These are phyloP conservation scores for Brachionus koreanus DNA, from an alignment of 1,140 invertebrate genomes.

Conservation along the genomic window DNA sequence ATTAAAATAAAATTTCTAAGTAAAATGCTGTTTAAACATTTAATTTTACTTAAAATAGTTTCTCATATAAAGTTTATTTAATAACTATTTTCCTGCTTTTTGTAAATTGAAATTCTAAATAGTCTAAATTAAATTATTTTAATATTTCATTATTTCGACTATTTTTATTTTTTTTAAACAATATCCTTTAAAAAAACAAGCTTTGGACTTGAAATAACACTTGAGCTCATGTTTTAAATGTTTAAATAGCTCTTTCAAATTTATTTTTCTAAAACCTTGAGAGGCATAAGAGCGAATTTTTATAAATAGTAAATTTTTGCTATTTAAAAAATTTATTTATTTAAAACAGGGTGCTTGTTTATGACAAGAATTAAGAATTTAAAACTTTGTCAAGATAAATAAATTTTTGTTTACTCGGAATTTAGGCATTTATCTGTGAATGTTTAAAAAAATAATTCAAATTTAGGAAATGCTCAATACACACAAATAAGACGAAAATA, in stretches of 20 bases:
- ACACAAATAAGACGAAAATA: too few relatives aligned
- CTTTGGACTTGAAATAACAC: neutral
- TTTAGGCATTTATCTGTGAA: neutral
- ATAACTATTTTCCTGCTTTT: neutral
- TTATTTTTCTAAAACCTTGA: neutral
- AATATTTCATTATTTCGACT: too few relatives aligned
- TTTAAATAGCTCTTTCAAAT: neutral
- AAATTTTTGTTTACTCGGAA: neutral
- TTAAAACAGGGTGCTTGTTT: neutral
- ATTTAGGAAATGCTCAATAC: neutral
- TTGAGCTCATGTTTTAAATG: neutral
- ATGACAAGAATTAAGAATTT: too few relatives aligned
- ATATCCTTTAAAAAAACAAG: neutral
- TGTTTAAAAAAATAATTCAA: too few relatives aligned
- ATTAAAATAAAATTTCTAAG: neutral
- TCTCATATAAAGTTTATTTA: neutral
- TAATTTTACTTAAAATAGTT: neutral
- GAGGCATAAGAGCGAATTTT: neutral
- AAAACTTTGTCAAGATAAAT: too few relatives aligned
- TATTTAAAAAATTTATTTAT: neutral
- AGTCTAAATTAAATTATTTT: neutral
- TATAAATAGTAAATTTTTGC: neutral
- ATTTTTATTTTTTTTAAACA: neutral
- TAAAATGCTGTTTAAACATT: neutral
- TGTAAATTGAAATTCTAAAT: too few relatives aligned